These are phyloP conservation scores for Propithecus coquereli DNA, from an alignment of 2,113 vertebrate species.

Conservation along the genomic window DNA sequence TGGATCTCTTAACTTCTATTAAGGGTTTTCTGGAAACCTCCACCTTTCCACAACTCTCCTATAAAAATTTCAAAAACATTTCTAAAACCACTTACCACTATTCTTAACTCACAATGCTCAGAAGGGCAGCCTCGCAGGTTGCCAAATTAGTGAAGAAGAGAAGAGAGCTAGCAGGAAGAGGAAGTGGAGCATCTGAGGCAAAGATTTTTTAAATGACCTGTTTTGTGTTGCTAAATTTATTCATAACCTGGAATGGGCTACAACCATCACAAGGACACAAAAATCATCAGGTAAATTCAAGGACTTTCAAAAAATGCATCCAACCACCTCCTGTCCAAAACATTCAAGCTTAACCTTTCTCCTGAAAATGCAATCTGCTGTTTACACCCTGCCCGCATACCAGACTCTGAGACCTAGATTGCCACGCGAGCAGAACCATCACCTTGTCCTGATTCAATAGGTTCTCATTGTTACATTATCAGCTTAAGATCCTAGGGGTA, in stretches of 20 bases:
- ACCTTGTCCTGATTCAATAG: slow-evolving; percentile 63
- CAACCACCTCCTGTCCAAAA: slow-evolving; percentile 70
- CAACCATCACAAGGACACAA: slow-evolving; percentile 64
- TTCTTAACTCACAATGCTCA: background rate
- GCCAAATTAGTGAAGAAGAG: slow-evolving; percentile 21
- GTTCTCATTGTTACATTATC: slow-evolving; percentile 49
- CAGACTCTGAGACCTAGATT: slow-evolving; percentile 75
- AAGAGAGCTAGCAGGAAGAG: background rate
- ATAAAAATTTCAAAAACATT: slow-evolving; percentile 55
- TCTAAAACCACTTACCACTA: slow-evolving; percentile 16
- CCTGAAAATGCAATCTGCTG: slow-evolving; percentile 73
- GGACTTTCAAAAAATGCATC: slow-evolving; percentile 64
- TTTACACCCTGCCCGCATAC: slow-evolving; percentile 35
- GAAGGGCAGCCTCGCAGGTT: background rate
- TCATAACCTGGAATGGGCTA: slow-evolving; percentile 57
- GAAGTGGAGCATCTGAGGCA: slow-evolving; percentile 29
- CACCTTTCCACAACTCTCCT: slow-evolving; percentile 2
- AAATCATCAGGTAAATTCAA: slow-evolving; percentile 74
- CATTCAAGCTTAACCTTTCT: slow-evolving; percentile 71
- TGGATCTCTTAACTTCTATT: slow-evolving; percentile 6
- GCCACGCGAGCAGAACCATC: slow-evolving; percentile 68
- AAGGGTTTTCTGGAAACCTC: background rate
- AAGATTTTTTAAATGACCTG: slow-evolving; percentile 62
- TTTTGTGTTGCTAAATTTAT: slow-evolving; percentile 73
- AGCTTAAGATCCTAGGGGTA: slow-evolving; percentile 67